phyloP scores from a whole-genome alignment of 2,113 vertebrate species.

The Orthochromis indermauri region DNA sequence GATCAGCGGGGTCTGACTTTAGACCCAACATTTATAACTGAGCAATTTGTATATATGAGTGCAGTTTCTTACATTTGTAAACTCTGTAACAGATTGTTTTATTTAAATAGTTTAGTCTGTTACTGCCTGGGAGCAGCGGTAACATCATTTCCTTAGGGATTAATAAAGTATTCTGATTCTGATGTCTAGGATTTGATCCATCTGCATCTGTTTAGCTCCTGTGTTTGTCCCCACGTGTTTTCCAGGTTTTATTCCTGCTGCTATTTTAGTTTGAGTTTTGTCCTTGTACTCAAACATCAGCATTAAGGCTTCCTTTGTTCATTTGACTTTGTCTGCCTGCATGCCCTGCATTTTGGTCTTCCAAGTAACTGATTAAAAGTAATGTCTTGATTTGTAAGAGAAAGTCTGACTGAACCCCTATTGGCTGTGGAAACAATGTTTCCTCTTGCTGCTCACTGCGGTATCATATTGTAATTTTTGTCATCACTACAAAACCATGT shows the following conservation, averaged over 20 bases:
- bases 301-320: neutral
- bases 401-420: neutral
- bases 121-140: neutral
- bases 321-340: neutral
- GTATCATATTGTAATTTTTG: neutral
- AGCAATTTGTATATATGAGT: neutral
- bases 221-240: neutral
- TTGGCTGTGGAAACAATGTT: neutral
- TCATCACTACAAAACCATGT: neutral
- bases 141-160: neutral
- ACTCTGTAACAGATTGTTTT: neutral
- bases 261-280: neutral
- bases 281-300: neutral
- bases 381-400: neutral
- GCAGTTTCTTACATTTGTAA: neutral
- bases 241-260: neutral
- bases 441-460: neutral
- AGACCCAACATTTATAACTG: neutral
- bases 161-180: neutral
- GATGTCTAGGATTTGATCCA: neutral
- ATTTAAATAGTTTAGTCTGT: neutral
- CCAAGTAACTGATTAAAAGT: neutral
- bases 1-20: no score
- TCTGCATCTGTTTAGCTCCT: neutral
- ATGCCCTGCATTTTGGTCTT: neutral